Evolutionary conservation across 2,113 vertebrate genomes (phyloP).

Genomic region (Toxotes chatareus): DNA sequence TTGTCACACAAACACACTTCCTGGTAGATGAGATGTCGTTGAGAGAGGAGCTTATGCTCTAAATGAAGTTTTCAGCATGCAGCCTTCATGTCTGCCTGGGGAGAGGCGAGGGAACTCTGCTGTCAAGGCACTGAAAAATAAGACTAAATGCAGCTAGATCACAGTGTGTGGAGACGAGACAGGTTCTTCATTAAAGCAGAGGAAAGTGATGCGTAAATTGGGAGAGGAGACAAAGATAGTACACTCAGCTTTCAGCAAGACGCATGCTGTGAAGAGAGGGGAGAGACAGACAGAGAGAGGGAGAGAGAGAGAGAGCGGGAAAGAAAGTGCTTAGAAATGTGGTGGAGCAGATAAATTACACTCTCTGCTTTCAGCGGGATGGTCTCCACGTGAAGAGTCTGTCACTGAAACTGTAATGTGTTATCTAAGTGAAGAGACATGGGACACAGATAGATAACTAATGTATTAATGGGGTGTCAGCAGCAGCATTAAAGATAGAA

Average conservation of each 20-base stretch:
- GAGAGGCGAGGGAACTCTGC: neutral
- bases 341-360: slow-evolving; percentile 36
- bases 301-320: slow-evolving; percentile 12
- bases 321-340: slow-evolving; percentile 37
- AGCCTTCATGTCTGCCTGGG: slow-evolving; percentile 26
- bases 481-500: neutral
- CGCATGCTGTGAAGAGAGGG: slow-evolving; percentile 43
- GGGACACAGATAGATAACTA: neutral
- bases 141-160: slow-evolving; percentile 35
- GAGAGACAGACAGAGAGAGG: neutral
- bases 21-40: slow-evolving; percentile 46
- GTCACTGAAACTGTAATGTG: slow-evolving; percentile 12
- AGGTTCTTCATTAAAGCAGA: slow-evolving; percentile 49
- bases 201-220: slow-evolving; percentile 37
- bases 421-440: neutral
- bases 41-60: slow-evolving; percentile 45
- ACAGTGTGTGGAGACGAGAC: slow-evolving; percentile 30
- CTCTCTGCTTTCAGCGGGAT: neutral
- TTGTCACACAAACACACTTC: slow-evolving; percentile 49
- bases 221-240: slow-evolving; percentile 41
- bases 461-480: neutral
- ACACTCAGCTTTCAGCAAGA: slow-evolving; percentile 45
- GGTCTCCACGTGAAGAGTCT: neutral
- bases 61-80: slow-evolving; percentile 48
- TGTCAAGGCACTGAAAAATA: slow-evolving; percentile 49